Base-by-base conservation (phyloP, 2,113 vertebrate genomes). In the Bombycilla garrulus region DNA sequence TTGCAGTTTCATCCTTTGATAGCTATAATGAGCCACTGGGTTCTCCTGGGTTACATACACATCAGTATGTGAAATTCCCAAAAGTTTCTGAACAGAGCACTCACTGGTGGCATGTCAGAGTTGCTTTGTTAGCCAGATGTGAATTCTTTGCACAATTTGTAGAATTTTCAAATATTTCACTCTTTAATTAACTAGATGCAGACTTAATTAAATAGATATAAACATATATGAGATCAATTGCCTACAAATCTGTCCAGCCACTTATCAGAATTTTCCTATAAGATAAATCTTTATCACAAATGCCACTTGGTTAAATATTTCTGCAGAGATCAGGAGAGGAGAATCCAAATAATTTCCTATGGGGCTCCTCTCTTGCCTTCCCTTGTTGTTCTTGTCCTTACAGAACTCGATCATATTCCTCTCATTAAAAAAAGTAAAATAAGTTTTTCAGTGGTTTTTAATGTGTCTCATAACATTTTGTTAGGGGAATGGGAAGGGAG, bases 261-360 rank as follows among this genome's bases (percentile, higher is more conserved):
- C 26, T 33, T 81, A 40, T 25, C n/a, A 74, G 44, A 88, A 93
- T 10, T 74, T 40, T 78, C 38, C 28, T 90, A 12, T 44, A 76
- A 74, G 61, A 81, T 57, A 67, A 81, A 88, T 77, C 44, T 83
- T 58, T 25, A 67, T 24, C 0, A 0, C 51, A 71, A 48, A 76
- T 69, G 25, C 40, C 42, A 64, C 65, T 90, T 0, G 0, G 22
- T 62, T 96, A 73, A 95, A 86, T 93, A 91, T 86, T 94, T 95
- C 67, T 79, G 35, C 33, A 76, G 91, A 47, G 11, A 72, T 88
- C 61, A 86, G 57, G 71, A 93, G 79, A 92, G 31, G 12, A 93
- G 42, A 84, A n/a, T 78, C 40, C 70, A 86, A 70, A 81, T 88
- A 22, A 79, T 88, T 95, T 92, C 67, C 81, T 96, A 23, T 91